Evolutionary conservation across 2,888 invertebrate species (phyloP).

Genomic region (Agonopterix heracliana): DNA sequence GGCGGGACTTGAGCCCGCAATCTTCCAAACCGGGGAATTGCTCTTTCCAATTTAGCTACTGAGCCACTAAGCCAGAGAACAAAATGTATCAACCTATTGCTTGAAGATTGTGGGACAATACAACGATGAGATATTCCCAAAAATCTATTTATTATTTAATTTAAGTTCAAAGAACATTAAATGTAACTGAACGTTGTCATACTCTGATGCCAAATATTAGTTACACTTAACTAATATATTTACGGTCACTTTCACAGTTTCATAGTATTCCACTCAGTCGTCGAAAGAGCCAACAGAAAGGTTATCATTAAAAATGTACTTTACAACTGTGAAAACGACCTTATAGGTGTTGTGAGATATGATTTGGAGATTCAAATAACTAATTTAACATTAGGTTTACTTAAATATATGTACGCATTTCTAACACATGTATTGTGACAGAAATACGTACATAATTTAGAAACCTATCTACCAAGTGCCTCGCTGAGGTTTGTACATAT

Average conservation of each 20-base stretch:
- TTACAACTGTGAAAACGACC: slow-evolving; percentile 5
- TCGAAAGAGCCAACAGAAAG: too few relatives aligned
- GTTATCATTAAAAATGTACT: neutral
- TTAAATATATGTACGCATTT: too few relatives aligned
- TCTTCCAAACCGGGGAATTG: too few relatives aligned
- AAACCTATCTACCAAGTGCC: slow-evolving; percentile 49
- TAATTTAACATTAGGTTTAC: too few relatives aligned
- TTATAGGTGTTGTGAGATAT: slow-evolving; percentile 21
- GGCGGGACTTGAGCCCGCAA: too few relatives aligned
- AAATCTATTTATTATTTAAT: neutral
- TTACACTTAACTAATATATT: slow-evolving; percentile 47
- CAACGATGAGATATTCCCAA: too few relatives aligned
- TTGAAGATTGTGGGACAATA: too few relatives aligned
- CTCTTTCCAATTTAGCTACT: too few relatives aligned
- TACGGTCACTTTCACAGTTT: slow-evolving; percentile 12
- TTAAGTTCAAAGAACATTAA: neutral
- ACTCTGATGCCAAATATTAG: slow-evolving; percentile 63
- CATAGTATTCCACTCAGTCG: neutral
- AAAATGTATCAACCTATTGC: too few relatives aligned
- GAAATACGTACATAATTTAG: slow-evolving; percentile 1
- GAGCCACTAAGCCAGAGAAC: too few relatives aligned
- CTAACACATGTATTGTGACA: too few relatives aligned
- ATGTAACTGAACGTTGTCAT: slow-evolving; percentile 26
- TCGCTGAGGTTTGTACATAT: slow-evolving; percentile 60
- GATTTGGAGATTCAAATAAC: neutral